These are phyloP conservation scores for Lydus trimaculatus DNA, from an alignment of 2,888 invertebrate species.

Conservation along the genomic window DNA sequence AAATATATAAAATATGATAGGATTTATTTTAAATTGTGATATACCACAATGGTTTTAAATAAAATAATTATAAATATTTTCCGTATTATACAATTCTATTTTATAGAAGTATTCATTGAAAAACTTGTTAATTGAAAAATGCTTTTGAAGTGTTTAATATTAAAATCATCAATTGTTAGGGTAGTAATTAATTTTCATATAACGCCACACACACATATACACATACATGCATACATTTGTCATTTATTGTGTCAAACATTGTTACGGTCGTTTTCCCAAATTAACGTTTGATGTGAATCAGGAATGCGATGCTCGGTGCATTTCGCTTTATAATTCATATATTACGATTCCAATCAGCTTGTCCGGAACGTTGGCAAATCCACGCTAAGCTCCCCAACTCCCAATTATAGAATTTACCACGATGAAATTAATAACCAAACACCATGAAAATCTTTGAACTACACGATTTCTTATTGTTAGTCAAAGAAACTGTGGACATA, in stretches of 20 bases:
- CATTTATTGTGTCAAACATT: slow-evolving; percentile 55
- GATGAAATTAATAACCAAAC: background rate
- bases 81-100: slow-evolving; percentile 50
- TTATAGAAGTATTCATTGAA: slow-evolving; percentile 38
- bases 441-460: background rate
- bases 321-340: slow-evolving; percentile 28
- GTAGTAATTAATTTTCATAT: slow-evolving; percentile 54
- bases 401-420: background rate
- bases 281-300: slow-evolving; percentile 44
- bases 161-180: slow-evolving; percentile 51
- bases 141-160: slow-evolving; percentile 53
- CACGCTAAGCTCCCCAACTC: background rate
- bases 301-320: slow-evolving; percentile 34
- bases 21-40: slow-evolving; percentile 41
- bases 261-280: slow-evolving; percentile 49
- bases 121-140: slow-evolving; percentile 54
- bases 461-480: background rate
- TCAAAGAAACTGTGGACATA: background rate
- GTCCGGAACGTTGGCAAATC: slow-evolving; percentile 7
- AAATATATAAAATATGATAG: slow-evolving; percentile 58
- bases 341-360: slow-evolving; percentile 24
- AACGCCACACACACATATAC: slow-evolving; percentile 7
- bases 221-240: slow-evolving; percentile 48
- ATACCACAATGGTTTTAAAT: slow-evolving; percentile 5
- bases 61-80: slow-evolving; percentile 49